Evolutionary conservation across 2,888 invertebrate genomes (phyloP).

Genomic region (Eupithecia subfuscata): DNA sequence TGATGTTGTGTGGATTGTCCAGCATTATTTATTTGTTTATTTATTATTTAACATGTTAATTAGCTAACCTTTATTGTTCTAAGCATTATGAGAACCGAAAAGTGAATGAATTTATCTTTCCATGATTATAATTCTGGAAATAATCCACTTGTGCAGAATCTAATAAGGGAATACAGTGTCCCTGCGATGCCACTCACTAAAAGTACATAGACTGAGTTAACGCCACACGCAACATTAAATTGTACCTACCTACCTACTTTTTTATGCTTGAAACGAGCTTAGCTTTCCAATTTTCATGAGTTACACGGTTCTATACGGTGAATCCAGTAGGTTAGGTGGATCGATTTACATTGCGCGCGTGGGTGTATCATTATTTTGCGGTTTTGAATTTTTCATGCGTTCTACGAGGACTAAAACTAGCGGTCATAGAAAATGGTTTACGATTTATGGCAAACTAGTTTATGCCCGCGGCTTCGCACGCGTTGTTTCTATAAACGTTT

Average conservation of each 20-base stretch:
- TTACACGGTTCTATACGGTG: neutral
- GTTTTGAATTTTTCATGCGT: too few relatives aligned
- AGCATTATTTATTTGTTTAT: too few relatives aligned
- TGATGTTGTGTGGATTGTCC: too few relatives aligned
- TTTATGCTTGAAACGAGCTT: neutral
- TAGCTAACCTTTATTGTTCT: constrained; percentile 32
- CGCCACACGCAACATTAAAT: neutral
- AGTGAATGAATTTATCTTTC: constrained; percentile 30
- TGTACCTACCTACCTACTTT: neutral
- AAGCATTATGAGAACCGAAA: constrained; percentile 35
- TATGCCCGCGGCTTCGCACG: too few relatives aligned
- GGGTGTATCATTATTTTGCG: too few relatives aligned
- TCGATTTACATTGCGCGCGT: neutral
- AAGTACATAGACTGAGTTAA: neutral
- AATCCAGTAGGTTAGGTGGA: neutral
- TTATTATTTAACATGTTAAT: too few relatives aligned
- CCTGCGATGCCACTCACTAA: neutral
- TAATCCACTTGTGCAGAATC: constrained; percentile 27
- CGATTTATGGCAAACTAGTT: too few relatives aligned
- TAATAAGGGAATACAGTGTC: constrained; percentile 21
- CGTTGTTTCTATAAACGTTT: too few relatives aligned
- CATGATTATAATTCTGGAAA: constrained; percentile 40
- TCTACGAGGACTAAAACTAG: too few relatives aligned
- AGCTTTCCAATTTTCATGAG: neutral
- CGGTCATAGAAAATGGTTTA: too few relatives aligned